Base-by-base conservation (phyloP, 2,888 invertebrate genomes). In the Cynaeus angustus region DNA sequence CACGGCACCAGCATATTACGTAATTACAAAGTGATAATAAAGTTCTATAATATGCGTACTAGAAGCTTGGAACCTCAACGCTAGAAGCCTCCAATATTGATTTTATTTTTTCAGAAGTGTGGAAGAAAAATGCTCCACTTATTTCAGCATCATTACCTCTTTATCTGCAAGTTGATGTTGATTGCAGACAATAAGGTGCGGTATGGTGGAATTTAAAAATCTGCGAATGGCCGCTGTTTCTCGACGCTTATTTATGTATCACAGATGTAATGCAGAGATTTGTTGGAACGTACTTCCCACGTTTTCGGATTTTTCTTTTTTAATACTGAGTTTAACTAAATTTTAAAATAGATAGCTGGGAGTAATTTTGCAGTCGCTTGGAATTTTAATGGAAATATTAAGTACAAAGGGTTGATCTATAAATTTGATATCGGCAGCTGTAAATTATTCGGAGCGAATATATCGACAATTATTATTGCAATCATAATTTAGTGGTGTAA, bases 351-450 rank as follows among this genome's bases (percentile, higher is more conserved):
- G 61, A 61, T 16, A 26, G 61, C 28, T n/a, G n/a, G 4, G 37
- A 13, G 48, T 61, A 50, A 48, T 61, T 50, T 41, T 13, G 61
- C 61, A 61, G 59, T 61, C 50, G 61, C 48, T 61, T 50, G 64
- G 53, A 64, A 64, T 64, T 64, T 64, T 64, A 64, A 64, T 64
- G 64, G 64, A 64, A 64, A 64, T 43, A 64, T 64, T 43, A 64
- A 64, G 64, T 14, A 43, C 43, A 64, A 64, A 64, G 64, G 64
- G 64, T 30, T 8, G 30, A 52, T 52, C 64, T 53, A 53, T 64
- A 64, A 64, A 64, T 64, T 53, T 53, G 43, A 53, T 64, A 64
- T 64, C 64, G 64, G 53, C 10, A 28, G 38, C 52, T 53, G 64
- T 64, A 64, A 64, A 53, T 64, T 64, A 64, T 64, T 53, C 61